These are phyloP conservation scores for Aleiodes leptofemur DNA, from an alignment of 2,888 invertebrate genomes.

Conservation along the genomic window DNA sequence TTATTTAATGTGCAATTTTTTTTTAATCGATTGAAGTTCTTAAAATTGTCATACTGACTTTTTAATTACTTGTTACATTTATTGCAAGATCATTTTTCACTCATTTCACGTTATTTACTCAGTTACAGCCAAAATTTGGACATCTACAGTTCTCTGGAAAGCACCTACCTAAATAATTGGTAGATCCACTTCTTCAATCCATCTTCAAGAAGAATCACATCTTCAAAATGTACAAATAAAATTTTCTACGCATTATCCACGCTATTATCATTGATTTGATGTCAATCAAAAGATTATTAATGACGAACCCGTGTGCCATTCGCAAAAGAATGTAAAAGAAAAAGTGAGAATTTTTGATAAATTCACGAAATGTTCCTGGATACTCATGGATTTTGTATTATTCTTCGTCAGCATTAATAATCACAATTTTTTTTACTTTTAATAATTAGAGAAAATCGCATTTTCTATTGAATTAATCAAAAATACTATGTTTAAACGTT, in stretches of 20 bases:
- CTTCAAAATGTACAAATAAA: conserved; percentile 30
- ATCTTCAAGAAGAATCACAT: neutral
- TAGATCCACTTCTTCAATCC: conserved; percentile 47
- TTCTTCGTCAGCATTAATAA: no score
- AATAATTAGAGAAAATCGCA: no score
- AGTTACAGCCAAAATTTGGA: conserved; percentile 79
- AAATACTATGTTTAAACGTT: no score
- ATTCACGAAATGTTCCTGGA: no score
- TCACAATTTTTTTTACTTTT: no score
- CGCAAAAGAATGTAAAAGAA: neutral
- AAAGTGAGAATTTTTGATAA: no score
- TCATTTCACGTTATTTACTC: conserved; percentile 51
- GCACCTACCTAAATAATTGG: conserved; percentile 80
- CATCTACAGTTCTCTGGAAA: conserved; percentile 80
- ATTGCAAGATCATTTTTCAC: neutral
- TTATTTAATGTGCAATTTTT: no score
- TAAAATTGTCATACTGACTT: no score
- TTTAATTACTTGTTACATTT: neutral
- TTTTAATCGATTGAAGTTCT: no score
- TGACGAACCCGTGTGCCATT: neutral
- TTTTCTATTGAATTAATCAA: no score
- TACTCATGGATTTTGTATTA: no score
- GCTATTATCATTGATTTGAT: conserved; percentile 39
- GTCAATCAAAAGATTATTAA: conserved; percentile 31
- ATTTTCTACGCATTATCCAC: conserved; percentile 39